Percentiles rank a stretch among this genome's conserved stretches.
phyloP scores from a whole-genome alignment of 2,797 vertebrate genomes.

The Gymnoscopelus braueri region DNA sequence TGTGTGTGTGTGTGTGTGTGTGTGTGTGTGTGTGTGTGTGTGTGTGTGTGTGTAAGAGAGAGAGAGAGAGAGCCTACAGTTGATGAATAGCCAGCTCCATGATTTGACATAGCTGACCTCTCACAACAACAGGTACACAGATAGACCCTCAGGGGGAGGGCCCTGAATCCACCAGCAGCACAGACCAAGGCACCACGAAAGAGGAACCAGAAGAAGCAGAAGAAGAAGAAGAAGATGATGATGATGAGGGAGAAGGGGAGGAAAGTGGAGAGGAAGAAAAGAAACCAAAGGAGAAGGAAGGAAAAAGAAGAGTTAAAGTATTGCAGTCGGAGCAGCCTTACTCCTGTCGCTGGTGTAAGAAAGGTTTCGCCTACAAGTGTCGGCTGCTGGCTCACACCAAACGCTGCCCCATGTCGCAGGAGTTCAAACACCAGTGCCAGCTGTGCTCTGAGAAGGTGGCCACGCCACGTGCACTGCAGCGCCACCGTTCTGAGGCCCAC shows the following conservation, averaged over 20 bases:
- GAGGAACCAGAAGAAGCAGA: too few species aligned
- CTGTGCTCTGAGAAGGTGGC: slow-evolving; percentile 71
- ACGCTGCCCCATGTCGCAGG: slow-evolving; percentile 79
- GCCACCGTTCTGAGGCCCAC: slow-evolving; percentile 79
- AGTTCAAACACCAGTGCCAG: slow-evolving; percentile 75
- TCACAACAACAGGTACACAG: too few species aligned
- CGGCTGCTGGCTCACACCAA: slow-evolving; percentile 84
- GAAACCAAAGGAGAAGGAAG: slow-evolving; percentile 31
- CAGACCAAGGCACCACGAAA: too few species aligned
- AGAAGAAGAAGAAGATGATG: too few species aligned
- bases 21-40: not conserved
- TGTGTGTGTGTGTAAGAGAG: not conserved
- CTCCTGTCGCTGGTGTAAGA: slow-evolving; percentile 86
- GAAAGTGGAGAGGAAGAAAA: slow-evolving; percentile 30
- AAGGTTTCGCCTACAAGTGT: slow-evolving; percentile 88
- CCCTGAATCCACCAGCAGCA: too few species aligned
- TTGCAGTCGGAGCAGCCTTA: slow-evolving; percentile 66
- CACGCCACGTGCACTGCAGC: slow-evolving; percentile 80
- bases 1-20: too few species aligned
- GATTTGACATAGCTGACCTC: too few species aligned
- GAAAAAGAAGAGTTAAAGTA: not conserved
- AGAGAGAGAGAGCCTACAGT: not conserved
- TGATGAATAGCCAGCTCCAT: too few species aligned
- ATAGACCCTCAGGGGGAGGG: too few species aligned
- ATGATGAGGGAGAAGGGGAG: slow-evolving; percentile 17